A percentile compares a stretch with the other conserved stretches of the same genome.
These are phyloP conservation scores for Fopius arisanus DNA, from an alignment of 1,140 invertebrate genomes.

Conservation along the genomic window DNA sequence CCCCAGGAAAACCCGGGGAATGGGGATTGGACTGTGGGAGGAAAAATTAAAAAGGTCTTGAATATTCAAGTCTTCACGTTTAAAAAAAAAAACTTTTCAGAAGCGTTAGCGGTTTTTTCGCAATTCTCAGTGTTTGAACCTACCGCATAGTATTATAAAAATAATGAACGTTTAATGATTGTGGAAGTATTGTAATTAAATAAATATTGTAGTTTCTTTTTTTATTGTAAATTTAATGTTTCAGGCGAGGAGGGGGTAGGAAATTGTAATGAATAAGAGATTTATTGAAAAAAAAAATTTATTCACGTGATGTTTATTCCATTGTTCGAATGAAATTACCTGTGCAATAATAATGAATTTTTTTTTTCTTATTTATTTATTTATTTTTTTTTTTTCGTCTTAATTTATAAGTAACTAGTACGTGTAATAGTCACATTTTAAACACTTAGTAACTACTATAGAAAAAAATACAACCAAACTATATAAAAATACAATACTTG, in stretches of 20 bases:
- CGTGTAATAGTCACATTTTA: conserved; percentile 46
- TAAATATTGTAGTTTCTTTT: background rate
- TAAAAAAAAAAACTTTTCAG: background rate
- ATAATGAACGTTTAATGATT: background rate
- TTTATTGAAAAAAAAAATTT: background rate
- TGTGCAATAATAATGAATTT: conserved; percentile 37
- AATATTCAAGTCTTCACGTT: no score
- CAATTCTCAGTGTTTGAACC: background rate
- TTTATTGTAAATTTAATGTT: background rate
- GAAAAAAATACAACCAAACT: conserved; percentile 51
- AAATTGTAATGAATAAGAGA: background rate
- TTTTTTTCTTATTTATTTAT: no score
- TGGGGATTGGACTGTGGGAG: no score
- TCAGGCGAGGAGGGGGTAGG: background rate
- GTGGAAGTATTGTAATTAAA: background rate
- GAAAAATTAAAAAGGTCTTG: no score
- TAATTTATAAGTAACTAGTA: conserved; percentile 43
- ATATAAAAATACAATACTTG: conserved; percentile 59
- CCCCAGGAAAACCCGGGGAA: background rate
- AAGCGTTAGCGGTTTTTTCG: background rate
- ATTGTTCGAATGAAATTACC: background rate
- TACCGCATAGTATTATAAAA: conserved; percentile 6
- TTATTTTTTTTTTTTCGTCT: no score
- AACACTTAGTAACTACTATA: conserved; percentile 50
- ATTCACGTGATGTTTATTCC: background rate